These are phyloP conservation scores for Sprattus sprattus DNA, from an alignment of 2,113 vertebrate species.

Conservation along the genomic window DNA sequence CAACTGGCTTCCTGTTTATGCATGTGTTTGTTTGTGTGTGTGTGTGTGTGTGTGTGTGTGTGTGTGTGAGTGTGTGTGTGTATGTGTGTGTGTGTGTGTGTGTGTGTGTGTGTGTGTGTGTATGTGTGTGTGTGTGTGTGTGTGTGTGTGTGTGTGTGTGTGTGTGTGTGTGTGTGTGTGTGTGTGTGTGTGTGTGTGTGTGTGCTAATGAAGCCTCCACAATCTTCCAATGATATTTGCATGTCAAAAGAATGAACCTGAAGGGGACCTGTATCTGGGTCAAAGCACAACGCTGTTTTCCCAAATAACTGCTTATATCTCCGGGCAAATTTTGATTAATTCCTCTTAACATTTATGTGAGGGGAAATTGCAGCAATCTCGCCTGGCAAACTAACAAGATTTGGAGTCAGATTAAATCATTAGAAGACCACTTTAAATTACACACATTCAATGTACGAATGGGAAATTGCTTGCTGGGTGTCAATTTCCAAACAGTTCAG, in stretches of 20 bases:
- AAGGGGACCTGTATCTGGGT: neutral
- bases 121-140: neutral
- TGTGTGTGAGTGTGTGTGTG: neutral
- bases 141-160: neutral
- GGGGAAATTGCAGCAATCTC: neutral
- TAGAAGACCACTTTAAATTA: neutral
- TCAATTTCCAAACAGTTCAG: neutral
- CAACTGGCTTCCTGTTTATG: neutral
- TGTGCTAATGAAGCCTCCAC: neutral
- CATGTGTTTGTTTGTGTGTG: neutral
- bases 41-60: neutral
- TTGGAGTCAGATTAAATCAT: constrained; percentile 4
- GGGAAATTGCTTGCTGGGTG: neutral
- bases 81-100: neutral
- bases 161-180: neutral
- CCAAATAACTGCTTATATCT: constrained; percentile 3
- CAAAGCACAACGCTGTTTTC: constrained; percentile 2
- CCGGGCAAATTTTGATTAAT: constrained; percentile 5
- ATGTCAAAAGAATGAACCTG: constrained; percentile 1
- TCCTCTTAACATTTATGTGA: neutral
- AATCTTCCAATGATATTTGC: neutral
- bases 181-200: neutral
- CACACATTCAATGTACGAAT: neutral
- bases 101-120: neutral
- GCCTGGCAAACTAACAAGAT: neutral